phyloP scores from a whole-genome alignment of 2,113 vertebrate genomes.

The Stigmatopora argus region DNA sequence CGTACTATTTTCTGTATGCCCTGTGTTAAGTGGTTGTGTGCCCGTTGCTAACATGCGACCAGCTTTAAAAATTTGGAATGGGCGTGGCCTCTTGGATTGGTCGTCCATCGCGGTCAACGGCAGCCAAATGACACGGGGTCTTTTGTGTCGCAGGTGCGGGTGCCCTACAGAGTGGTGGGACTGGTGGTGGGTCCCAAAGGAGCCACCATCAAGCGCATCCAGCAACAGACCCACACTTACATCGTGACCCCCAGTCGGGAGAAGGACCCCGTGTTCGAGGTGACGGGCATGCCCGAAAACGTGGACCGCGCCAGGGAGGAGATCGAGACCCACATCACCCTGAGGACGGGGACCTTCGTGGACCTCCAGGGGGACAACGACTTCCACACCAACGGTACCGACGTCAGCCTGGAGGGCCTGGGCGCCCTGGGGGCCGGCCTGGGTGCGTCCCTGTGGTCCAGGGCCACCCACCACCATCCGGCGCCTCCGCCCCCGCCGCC shows the following conservation, averaged over 20 bases:
- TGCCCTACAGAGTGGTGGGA: conserved; percentile 93
- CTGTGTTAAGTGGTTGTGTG: too few species aligned
- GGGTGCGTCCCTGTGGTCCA: conserved; percentile 79
- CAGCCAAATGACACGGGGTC: not conserved
- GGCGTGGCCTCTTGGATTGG: too few species aligned
- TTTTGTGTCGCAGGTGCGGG: conserved; percentile 76
- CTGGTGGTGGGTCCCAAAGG: conserved; percentile 95
- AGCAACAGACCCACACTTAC: conserved; percentile 96
- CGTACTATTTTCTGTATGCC: too few species aligned
- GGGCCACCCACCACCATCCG: conserved; percentile 63
- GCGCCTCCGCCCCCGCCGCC: conserved; percentile 54
- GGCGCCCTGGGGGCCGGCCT: conserved; percentile 69
- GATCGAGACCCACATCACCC: conserved; percentile 96
- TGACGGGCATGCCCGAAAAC: conserved; percentile 96
- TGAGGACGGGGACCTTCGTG: conserved; percentile 88
- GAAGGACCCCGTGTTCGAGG: conserved; percentile 94
- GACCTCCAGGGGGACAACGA: conserved; percentile 89
- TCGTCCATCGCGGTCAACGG: too few species aligned
- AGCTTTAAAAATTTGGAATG: too few species aligned
- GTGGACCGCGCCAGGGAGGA: conserved; percentile 91
- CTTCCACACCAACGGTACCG: conserved; percentile 96
- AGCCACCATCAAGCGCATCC: conserved; percentile 96
- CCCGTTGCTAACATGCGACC: too few species aligned
- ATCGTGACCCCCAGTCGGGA: conserved; percentile 93
- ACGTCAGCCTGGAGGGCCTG: conserved; percentile 88